These are phyloP conservation scores for Molothrus ater DNA, from an alignment of 2,797 vertebrate genomes.

Conservation along the genomic window DNA sequence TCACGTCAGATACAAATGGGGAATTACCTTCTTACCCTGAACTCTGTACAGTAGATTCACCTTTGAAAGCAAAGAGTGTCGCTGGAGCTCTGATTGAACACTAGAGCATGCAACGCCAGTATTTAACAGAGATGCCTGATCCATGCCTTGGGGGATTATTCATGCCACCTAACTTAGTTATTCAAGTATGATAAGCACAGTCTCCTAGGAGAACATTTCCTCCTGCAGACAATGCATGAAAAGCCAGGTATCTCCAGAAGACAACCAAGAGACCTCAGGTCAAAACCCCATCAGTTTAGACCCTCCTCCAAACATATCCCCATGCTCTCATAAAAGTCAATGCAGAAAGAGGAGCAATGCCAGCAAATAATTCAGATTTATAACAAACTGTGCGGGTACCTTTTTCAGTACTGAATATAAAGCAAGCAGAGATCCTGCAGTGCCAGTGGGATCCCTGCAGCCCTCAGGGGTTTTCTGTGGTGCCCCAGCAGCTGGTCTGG, in stretches of 20 bases:
- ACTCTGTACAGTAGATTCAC: neutral
- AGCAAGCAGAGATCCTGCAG: neutral
- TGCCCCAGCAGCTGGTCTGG: neutral
- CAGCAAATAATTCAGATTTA: neutral
- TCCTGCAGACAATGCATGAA: neutral
- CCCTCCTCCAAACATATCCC: neutral
- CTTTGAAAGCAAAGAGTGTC: neutral
- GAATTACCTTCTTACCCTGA: neutral
- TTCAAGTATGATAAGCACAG: neutral
- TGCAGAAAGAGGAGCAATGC: neutral
- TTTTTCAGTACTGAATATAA: neutral
- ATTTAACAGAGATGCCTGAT: neutral
- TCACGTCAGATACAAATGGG: neutral
- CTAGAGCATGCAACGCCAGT: neutral
- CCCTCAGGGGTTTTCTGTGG: neutral
- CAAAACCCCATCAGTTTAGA: fast-evolving
- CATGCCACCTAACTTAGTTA: neutral
- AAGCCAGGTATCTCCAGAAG: neutral
- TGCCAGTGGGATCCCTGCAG: neutral
- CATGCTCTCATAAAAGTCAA: neutral
- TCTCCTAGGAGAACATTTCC: neutral
- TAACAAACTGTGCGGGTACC: neutral
- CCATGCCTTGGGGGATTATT: neutral
- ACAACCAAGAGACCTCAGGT: neutral
- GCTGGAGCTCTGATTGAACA: neutral